Evolutionary conservation across 1,140 invertebrate genomes (phyloP).

Genomic region (Globodera ellingtonae): DNA sequence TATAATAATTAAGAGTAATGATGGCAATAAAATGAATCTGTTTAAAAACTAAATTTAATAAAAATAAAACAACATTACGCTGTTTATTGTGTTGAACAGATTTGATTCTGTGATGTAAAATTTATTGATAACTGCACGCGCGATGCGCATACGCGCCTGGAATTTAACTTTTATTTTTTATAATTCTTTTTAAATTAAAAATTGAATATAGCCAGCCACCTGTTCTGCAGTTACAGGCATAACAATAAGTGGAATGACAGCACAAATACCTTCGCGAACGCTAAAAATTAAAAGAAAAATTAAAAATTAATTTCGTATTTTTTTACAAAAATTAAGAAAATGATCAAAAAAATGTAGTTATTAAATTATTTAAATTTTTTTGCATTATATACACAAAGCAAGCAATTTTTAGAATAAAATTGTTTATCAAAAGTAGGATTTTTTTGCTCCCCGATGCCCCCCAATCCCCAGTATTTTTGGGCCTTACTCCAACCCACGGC

Average conservation of each 20-base stretch:
- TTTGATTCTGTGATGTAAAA: conserved; percentile 27
- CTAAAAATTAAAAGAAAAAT: conserved; percentile 17
- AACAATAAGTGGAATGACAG: conserved; percentile 67
- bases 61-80: background rate
- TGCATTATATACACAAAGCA: background rate
- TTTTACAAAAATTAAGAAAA: background rate
- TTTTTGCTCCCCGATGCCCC: too few relatives aligned
- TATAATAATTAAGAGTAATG: background rate
- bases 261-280: conserved; percentile 48
- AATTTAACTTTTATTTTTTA: background rate
- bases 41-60: background rate
- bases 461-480: too few relatives aligned
- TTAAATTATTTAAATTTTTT: too few relatives aligned
- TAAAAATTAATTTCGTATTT: background rate
- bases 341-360: too few relatives aligned
- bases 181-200: background rate
- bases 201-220: background rate
- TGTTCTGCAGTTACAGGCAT: conserved; percentile 68
- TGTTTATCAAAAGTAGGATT: too few relatives aligned
- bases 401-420: background rate
- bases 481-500: too few relatives aligned
- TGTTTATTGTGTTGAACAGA: conserved; percentile 17
- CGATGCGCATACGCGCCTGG: conserved; percentile 23
- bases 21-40: too few relatives aligned
- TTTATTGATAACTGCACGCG: conserved; percentile 27